Percentiles rank a stretch among this genome's conserved stretches.
These are phyloP conservation scores for Zalophus californianus DNA, from an alignment of 2,797 vertebrate species.

Conservation along the genomic window DNA sequence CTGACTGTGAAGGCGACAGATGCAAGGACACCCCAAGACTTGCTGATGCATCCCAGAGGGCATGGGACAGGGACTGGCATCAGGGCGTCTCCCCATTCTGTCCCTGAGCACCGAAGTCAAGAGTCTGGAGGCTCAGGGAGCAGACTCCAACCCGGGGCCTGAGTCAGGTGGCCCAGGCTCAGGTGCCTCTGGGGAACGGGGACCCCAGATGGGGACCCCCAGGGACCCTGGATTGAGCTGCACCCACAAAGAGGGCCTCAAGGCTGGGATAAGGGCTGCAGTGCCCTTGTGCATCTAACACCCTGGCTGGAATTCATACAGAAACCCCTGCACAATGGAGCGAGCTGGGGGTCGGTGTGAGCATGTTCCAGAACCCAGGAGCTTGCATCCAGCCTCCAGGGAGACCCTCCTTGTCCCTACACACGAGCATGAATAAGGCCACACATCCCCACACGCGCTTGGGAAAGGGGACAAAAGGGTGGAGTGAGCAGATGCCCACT, in stretches of 20 bases:
- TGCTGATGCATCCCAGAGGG: background rate
- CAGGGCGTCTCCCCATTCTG: background rate
- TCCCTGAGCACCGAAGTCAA: fast-evolving
- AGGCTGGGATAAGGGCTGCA: background rate
- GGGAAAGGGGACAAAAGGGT: background rate
- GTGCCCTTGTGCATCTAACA: background rate
- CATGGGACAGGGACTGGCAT: fast-evolving
- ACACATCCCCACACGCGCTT: background rate
- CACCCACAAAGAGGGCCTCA: background rate
- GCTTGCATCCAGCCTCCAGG: background rate
- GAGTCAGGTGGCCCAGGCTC: background rate
- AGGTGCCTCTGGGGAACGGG: background rate
- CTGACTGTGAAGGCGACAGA: background rate
- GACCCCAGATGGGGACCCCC: background rate
- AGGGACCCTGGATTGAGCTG: background rate
- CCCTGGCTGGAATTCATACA: background rate
- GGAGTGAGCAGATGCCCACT: background rate
- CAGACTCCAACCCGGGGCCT: background rate
- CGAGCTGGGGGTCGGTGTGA: background rate
- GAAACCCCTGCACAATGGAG: background rate
- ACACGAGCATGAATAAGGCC: background rate
- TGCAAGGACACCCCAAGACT: background rate
- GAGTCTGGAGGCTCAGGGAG: no score
- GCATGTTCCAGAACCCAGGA: background rate
- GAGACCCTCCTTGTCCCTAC: background rate